Evolutionary conservation across 2,888 invertebrate species (phyloP).

Genomic region (Steinernema hermaphroditum): DNA sequence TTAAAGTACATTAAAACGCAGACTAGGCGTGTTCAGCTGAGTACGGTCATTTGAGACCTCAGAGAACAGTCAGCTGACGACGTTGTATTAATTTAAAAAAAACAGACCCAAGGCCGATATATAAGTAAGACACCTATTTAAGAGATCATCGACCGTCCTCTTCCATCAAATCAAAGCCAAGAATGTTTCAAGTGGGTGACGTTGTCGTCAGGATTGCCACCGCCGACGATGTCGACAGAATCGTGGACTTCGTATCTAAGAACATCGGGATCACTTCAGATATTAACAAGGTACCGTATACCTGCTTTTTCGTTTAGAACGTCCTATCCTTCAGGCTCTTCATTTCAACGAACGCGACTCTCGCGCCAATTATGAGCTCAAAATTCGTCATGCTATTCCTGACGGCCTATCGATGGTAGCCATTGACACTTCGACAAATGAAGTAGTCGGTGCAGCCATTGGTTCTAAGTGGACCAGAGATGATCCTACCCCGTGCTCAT

Average conservation of each 20-base stretch:
- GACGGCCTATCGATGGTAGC: neutral
- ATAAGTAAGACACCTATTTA: no score
- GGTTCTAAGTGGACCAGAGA: neutral
- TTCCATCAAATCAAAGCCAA: no score
- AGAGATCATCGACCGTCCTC: no score
- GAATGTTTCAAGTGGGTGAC: neutral
- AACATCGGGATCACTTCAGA: neutral
- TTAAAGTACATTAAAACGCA: no score
- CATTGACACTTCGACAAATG: neutral
- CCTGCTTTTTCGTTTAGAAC: no score
- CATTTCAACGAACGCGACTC: slow-evolving; percentile 1
- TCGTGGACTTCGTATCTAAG: slow-evolving; percentile 1
- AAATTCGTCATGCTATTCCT: neutral
- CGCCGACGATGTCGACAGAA: neutral
- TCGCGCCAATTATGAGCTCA: neutral
- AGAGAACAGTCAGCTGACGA: no score
- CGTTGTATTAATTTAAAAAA: no score
- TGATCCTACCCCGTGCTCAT: neutral
- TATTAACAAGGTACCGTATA: neutral
- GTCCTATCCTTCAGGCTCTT: neutral
- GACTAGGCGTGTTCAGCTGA: no score
- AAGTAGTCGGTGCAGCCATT: neutral
- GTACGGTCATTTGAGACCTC: no score
- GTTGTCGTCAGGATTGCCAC: neutral
- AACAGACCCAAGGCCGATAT: no score